Percentiles rank a stretch among this genome's conserved stretches.
These are phyloP conservation scores for Astreopora myriophthalma DNA, from an alignment of 64 coral and sea anemone species.

Conservation along the genomic window DNA sequence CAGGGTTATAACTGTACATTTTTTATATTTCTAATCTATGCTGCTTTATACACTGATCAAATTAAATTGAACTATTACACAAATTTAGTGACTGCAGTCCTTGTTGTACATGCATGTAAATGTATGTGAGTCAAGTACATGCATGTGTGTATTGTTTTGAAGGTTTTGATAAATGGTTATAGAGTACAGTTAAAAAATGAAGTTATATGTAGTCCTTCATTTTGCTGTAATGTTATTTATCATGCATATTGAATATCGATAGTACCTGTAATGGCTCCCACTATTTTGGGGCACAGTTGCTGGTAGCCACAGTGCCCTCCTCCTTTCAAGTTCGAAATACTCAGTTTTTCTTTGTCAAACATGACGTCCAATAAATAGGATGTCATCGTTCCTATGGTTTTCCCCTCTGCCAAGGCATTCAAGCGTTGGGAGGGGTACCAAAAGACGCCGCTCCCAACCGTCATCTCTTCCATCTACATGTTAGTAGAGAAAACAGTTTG, in stretches of 20 bases:
- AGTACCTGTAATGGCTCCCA: slow-evolving; percentile 26
- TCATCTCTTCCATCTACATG: slow-evolving; percentile 18
- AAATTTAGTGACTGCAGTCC: background rate
- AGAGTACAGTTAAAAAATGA: background rate
- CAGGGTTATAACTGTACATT: background rate
- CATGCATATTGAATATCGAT: background rate
- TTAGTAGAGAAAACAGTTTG: background rate
- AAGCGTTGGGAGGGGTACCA: slow-evolving; percentile 21
- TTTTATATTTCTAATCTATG: background rate
- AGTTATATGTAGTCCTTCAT: background rate
- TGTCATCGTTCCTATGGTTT: slow-evolving; percentile 38
- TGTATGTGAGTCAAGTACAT: background rate
- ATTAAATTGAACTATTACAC: background rate
- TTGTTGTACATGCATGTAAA: background rate
- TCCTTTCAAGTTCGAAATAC: slow-evolving; percentile 34
- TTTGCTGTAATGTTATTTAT: slow-evolving; percentile 6
- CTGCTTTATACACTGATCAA: background rate
- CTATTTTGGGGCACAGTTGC: slow-evolving; percentile 20
- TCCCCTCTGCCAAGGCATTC: slow-evolving; percentile 39
- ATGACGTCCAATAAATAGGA: slow-evolving; percentile 36
- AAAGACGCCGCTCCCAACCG: background rate
- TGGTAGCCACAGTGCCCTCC: slow-evolving; percentile 30
- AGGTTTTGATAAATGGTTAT: slow-evolving; percentile 1
- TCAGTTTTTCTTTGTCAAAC: slow-evolving; percentile 29
- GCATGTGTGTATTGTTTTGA: background rate